Evolutionary conservation across 1,140 invertebrate species (phyloP), one percentile per base, ranked within the genome.

Genomic region (Hydropsyche tenuis): DNA sequence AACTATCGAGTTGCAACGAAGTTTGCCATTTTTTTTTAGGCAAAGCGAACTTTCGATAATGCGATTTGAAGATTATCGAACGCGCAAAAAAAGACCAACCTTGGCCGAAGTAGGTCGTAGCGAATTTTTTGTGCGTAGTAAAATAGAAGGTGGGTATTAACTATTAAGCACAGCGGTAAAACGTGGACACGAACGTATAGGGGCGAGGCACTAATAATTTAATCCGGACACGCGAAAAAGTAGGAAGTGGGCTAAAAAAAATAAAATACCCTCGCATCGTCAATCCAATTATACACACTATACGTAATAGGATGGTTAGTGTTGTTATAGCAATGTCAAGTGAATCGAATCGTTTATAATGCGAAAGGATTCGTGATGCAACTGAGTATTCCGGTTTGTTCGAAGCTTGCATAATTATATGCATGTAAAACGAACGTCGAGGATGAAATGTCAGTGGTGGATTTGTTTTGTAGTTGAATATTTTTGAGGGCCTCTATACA

Each of bases 41-140:
- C n/a, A n/a, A n/a, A 9, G 42, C 63, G 23, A 65, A 60, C 56
- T 60, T 60, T 60, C 23, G 12, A 60, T 60, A 60, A 60, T 60
- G 56, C 2, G 56, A 60, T 60, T 60, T 60, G 20, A 27, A 23
- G 56, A 60, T 60, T 60, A 25, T 53, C 20, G 51, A 53, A 53
- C 12, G 30, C 16, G 11, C 48, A 68, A 68, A 18, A 42, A 18
- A 68, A 25, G 22, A 48, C 3, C 65, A 68, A 48, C 65, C 65
- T 68, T 68, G 65, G 45, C 12, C 9, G 22, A 68, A 68, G 65
- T 68, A 14, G 65, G 65, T 48, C 65, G 65, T 3, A 1, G 14
- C 62, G 6, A 12, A 42, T 42, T 68, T 68, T 68, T 48, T n/a
- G 11, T 25, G 22, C 56, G 56, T 27, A 60, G 23, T 27, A 27